phyloP scores from a whole-genome alignment of 2,888 invertebrate species.

The Eilema sororculum region DNA sequence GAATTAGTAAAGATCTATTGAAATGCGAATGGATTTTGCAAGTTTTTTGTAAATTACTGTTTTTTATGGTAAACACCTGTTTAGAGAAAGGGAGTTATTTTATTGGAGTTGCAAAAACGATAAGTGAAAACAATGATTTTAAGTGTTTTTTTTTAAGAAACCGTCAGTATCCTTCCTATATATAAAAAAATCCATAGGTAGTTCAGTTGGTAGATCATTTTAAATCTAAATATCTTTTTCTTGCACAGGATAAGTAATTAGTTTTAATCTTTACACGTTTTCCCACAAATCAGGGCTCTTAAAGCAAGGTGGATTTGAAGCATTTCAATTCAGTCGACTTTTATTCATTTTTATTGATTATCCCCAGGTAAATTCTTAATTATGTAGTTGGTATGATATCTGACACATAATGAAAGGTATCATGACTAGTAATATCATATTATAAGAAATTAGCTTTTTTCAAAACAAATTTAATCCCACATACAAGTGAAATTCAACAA shows the following conservation, averaged over 20 bases:
- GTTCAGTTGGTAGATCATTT: too few relatives aligned
- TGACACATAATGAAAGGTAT: not conserved
- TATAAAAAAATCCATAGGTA: too few relatives aligned
- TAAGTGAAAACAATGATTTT: not conserved
- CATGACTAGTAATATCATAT: conserved; percentile 1
- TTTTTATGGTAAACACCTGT: not conserved
- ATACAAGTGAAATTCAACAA: conserved; percentile 9
- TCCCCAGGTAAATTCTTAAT: not conserved
- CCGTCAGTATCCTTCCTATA: too few relatives aligned
- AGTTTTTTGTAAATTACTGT: not conserved
- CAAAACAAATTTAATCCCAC: not conserved
- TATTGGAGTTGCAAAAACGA: not conserved
- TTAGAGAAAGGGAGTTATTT: not conserved
- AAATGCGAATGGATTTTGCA: not conserved
- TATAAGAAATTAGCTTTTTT: not conserved
- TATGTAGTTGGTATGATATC: not conserved
- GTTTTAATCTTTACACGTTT: too few relatives aligned
- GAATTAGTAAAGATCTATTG: conserved; percentile 1
- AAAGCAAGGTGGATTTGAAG: too few relatives aligned
- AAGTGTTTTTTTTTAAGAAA: not conserved
- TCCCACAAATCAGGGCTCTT: too few relatives aligned
- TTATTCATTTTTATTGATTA: not conserved
- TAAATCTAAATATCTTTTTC: too few relatives aligned
- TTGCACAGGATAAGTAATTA: too few relatives aligned
- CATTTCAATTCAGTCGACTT: not conserved